A percentile compares a stretch with the other conserved stretches of the same genome.
These are phyloP conservation scores for Cantharis lateralis DNA, from an alignment of 2,888 invertebrate species.

Conservation along the genomic window DNA sequence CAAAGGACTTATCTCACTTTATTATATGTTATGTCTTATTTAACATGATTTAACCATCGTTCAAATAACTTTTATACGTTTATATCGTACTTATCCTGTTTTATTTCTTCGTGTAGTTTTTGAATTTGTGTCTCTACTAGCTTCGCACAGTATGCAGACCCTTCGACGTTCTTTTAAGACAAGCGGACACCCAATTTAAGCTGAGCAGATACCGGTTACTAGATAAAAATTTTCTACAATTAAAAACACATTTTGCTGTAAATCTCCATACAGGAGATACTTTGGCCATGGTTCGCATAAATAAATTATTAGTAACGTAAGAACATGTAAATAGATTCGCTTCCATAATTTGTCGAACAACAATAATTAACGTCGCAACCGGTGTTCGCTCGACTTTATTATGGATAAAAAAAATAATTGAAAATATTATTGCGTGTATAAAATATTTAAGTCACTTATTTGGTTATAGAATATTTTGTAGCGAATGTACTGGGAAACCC, in stretches of 20 bases:
- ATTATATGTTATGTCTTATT: conserved; percentile 26
- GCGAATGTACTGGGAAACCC: conserved; percentile 26
- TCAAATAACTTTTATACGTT: background rate
- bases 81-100: background rate
- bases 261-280: too few relatives aligned
- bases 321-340: too few relatives aligned
- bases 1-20: conserved; percentile 19
- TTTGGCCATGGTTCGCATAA: too few relatives aligned
- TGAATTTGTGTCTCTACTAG: background rate
- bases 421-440: background rate
- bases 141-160: background rate
- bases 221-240: too few relatives aligned
- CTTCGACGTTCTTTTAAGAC: background rate
- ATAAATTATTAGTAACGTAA: too few relatives aligned
- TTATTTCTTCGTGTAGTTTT: background rate
- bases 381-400: background rate
- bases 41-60: conserved; percentile 22
- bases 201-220: background rate
- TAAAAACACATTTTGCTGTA: too few relatives aligned
- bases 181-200: background rate
- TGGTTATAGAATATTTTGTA: conserved; percentile 21
- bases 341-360: too few relatives aligned
- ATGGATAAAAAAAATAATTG: background rate
- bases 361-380: background rate
- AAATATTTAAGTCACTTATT: background rate